Evolutionary conservation across 1,140 invertebrate genomes (phyloP).

Genomic region (Nylanderia fulva): DNA sequence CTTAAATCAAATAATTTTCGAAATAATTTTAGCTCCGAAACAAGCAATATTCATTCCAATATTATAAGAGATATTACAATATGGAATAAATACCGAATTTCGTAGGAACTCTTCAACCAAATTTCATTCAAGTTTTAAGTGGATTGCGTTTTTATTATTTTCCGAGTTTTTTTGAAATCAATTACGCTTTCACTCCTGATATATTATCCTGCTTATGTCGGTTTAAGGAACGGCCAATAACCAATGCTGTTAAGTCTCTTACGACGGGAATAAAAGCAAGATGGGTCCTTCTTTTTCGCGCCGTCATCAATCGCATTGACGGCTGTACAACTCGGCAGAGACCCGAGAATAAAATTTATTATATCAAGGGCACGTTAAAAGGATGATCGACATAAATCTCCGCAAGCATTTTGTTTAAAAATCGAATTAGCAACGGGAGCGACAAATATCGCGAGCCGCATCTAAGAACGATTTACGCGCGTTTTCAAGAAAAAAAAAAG

Average conservation of each 20-base stretch:
- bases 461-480: background rate
- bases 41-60: background rate
- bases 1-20: constrained; percentile 3
- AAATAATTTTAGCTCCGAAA: background rate
- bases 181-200: constrained; percentile 12
- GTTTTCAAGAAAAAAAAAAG: background rate
- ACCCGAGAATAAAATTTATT: constrained; percentile 2
- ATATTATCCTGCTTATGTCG: constrained; percentile 1
- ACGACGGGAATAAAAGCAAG: background rate
- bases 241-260: background rate
- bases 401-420: constrained; percentile 1
- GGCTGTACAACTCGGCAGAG: background rate
- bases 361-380: background rate
- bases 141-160: constrained; percentile 5
- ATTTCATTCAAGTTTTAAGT: constrained; percentile 1
- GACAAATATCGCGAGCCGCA: background rate
- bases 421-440: constrained; percentile 15
- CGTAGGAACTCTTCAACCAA: background rate
- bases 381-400: background rate
- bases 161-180: constrained; percentile 5
- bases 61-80: background rate
- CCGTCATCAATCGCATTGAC: constrained; percentile 28
- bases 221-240: constrained; percentile 34
- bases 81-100: background rate
- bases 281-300: background rate